Evolutionary conservation across 1,140 invertebrate species (phyloP).

Genomic region (Triops cancriformis): DNA sequence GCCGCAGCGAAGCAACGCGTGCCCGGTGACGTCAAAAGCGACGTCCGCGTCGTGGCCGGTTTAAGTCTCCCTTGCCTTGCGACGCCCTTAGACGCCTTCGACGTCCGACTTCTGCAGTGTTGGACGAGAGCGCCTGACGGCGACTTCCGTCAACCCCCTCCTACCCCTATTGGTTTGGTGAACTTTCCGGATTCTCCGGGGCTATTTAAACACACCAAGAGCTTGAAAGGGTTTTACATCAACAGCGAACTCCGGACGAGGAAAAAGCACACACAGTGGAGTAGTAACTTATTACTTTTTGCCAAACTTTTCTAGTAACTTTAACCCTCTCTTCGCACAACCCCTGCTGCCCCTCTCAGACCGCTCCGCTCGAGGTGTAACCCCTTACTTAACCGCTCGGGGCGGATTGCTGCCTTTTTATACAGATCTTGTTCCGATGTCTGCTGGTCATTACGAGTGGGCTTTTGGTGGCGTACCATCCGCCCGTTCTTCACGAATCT

Average conservation of each 20-base stretch:
- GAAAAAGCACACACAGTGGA: background rate
- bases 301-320: background rate
- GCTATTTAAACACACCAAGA: conserved; percentile 11
- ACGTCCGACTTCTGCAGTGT: conserved; percentile 3
- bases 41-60: background rate
- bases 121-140: conserved; percentile 2
- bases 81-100: conserved; percentile 8
- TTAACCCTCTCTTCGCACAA: background rate
- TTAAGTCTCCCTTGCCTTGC: background rate
- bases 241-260: background rate
- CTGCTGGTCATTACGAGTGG: background rate
- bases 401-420: background rate
- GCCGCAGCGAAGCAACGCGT: background rate
- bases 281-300: background rate
- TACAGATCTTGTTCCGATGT: background rate
- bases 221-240: conserved; percentile 10
- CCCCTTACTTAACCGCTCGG: background rate
- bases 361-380: background rate
- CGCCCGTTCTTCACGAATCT: background rate
- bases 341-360: background rate
- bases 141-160: conserved; percentile 1
- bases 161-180: background rate
- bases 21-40: background rate
- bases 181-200: background rate
- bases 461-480: too few relatives aligned